phyloP scores from a whole-genome alignment of 2,113 vertebrate genomes.

The Cyprinodon tularosa region DNA sequence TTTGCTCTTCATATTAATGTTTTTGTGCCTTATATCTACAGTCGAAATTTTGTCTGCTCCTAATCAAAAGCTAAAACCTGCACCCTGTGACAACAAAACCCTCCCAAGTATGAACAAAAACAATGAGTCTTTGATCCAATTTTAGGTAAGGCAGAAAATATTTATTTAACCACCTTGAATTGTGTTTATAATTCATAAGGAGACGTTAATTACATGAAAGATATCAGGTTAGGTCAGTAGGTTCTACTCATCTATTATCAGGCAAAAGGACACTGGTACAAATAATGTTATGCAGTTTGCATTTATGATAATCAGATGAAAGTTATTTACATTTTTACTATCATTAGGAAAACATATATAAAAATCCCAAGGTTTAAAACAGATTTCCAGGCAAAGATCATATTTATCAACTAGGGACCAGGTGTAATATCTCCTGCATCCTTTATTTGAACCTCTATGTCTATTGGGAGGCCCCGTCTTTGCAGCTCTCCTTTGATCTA shows the following conservation, averaged over 20 bases:
- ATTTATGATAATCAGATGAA: not conserved
- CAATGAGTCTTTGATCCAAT: no score
- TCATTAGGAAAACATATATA: not conserved
- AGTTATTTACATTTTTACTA: no score
- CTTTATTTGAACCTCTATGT: not conserved
- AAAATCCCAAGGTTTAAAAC: not conserved
- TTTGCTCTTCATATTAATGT: not conserved
- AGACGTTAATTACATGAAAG: not conserved
- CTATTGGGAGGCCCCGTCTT: not conserved
- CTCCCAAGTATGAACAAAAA: not conserved
- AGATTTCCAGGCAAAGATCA: not conserved
- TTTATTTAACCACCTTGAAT: not conserved
- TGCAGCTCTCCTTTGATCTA: not conserved
- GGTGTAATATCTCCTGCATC: not conserved
- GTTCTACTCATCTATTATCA: not conserved
- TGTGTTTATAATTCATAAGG: not conserved
- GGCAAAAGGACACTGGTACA: not conserved
- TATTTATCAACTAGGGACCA: no score
- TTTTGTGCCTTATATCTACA: not conserved
- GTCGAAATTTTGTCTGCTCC: not conserved
- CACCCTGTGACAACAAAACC: not conserved
- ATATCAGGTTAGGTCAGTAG: not conserved
- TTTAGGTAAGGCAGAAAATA: not conserved
- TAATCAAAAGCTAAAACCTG: not conserved
- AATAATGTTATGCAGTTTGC: not conserved